Percentiles rank a stretch among this genome's conserved stretches.
These are phyloP conservation scores for Cyphomyrus discorhynchus DNA, from an alignment of 2,113 vertebrate species.

Conservation along the genomic window DNA sequence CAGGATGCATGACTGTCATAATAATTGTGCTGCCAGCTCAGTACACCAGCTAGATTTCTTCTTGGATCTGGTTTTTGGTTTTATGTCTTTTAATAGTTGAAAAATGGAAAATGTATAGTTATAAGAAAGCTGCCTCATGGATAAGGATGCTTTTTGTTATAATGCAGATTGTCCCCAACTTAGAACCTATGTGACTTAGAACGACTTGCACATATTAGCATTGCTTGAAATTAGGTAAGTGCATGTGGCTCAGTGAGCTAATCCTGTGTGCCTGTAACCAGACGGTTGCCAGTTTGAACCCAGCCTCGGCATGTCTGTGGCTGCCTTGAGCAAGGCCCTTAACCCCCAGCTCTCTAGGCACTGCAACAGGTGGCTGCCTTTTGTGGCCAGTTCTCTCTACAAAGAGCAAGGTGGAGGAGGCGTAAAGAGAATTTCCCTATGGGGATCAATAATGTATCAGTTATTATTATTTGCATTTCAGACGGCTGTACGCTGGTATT, in stretches of 20 bases:
- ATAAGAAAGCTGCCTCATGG: neutral
- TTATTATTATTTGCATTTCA: neutral
- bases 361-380: no score
- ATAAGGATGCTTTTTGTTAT: neutral
- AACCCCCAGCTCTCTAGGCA: no score
- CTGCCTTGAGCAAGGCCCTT: no score
- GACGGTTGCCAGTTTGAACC: no score
- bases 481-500: neutral
- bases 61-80: neutral
- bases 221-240: no score
- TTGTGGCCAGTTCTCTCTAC: no score
- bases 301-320: no score
- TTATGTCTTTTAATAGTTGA: conserved; percentile 27
- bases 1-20: conserved; percentile 45
- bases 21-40: conserved; percentile 41
- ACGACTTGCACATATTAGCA: neutral
- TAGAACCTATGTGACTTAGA: neutral
- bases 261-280: no score
- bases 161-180: neutral
- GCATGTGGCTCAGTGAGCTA: no score
- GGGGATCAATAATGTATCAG: no score
- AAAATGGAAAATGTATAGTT: conserved; percentile 1
- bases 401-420: no score
- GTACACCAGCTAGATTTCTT: conserved; percentile 27
- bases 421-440: no score